Evolutionary conservation across 2,888 invertebrate species (phyloP).

Genomic region (Carabus problematicus): DNA sequence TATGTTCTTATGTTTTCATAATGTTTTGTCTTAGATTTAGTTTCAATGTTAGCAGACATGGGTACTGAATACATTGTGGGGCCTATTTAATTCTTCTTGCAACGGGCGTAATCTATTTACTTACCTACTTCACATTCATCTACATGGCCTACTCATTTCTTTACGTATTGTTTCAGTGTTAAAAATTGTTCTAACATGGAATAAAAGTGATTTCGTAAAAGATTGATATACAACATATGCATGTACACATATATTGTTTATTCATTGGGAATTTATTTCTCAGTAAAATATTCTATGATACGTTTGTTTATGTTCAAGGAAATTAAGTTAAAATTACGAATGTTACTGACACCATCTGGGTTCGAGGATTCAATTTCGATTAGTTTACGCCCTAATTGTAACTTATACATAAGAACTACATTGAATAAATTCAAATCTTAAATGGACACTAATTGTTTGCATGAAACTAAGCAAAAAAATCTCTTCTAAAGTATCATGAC

Average conservation of each 20-base stretch:
- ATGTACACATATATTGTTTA: not conserved
- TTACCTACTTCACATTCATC: not conserved
- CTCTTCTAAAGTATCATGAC: not conserved
- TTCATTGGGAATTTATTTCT: not conserved
- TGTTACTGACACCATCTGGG: not conserved
- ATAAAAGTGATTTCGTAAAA: not conserved
- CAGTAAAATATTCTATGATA: not conserved
- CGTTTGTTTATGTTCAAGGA: not conserved
- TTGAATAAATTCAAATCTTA: not conserved
- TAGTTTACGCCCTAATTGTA: not conserved
- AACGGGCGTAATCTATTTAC: not conserved
- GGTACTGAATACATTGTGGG: slow-evolving; percentile 9
- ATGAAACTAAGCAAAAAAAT: slow-evolving; percentile 18
- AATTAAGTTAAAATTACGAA: not conserved
- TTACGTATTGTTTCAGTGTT: not conserved
- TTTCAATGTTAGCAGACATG: slow-evolving; percentile 21
- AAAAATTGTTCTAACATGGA: not conserved
- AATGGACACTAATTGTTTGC: slow-evolving; percentile 14
- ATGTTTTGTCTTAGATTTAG: slow-evolving; percentile 19
- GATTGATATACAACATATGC: too few species aligned
- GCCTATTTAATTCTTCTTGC: slow-evolving; percentile 11
- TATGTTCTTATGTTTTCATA: slow-evolving; percentile 1
- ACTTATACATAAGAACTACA: not conserved
- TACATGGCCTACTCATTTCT: not conserved
- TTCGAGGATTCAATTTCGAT: not conserved